Base-by-base conservation (phyloP, 2,113 vertebrate species). In the Apistogramma diplotaenia region DNA sequence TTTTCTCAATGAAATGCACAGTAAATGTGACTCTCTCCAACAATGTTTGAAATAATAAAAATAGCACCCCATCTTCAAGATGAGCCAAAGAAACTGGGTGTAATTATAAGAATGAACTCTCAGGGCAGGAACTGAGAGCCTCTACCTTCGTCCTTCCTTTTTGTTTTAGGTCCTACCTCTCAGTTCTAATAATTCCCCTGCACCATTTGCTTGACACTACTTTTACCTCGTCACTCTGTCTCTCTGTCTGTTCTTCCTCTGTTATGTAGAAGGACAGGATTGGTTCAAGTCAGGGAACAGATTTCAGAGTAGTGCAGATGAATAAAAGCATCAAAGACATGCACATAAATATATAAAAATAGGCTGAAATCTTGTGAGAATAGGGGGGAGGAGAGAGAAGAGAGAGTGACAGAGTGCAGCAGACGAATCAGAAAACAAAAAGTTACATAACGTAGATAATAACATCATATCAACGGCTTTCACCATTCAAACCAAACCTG, bases 311-410 rank as follows among this genome's bases (percentile, higher is more conserved):
- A 13, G 43, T 61, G 85, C 67, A 74, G 46, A 78, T 74, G 65
- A 81, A 59, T 57, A 29, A 55, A 81, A 70, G 81, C 74, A 82
- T 82, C 78, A 85, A 79, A 88, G 82, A n/a, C 8, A 2, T 71
- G 8, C 15, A 23, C 60, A 57, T 78, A 40, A 74, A 71, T 84
- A 75, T 74, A 65, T 56, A 71, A 76, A 58, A 78, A 76, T 33
- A 57, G 53, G 60, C 46, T 51, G 78, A 54, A 83, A 57, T 67
- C 67, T 49, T 59, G 70, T 57, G 70, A 58, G 70, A 12, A 12
- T 4, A 18, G 27, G 18, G 29, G 16, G 12, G 29, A 6, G 21
- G 31, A 35, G 46, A 19, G 25, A 43, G 37, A 43, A 19, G 25
- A 43, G 37, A 43, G 29, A 57, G 54, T 16, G 43, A 53, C 31